Percentiles rank a stretch among this genome's conserved stretches.
Conservation (phyloP, 2,113 vertebrate genomes). For the Alligator mississippiensis region DNA sequence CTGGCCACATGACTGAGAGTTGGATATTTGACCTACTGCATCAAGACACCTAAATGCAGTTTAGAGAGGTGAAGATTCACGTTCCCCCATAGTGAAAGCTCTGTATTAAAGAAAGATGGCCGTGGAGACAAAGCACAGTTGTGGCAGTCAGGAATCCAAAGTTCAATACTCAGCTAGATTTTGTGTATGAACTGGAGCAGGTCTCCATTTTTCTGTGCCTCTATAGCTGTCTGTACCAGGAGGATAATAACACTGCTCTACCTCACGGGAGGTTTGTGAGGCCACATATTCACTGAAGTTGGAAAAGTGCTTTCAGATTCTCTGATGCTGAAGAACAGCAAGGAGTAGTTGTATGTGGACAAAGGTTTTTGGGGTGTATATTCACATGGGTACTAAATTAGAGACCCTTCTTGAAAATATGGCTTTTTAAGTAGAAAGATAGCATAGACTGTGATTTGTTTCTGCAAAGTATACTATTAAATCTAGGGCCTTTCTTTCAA, state of each 20-base stretch:
- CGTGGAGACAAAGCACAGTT: constrained; percentile 26
- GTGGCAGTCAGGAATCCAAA: constrained; percentile 20
- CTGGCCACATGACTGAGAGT: neutral
- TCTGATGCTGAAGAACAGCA: constrained; percentile 53
- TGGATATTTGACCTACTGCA: neutral
- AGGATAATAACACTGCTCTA: constrained; percentile 66
- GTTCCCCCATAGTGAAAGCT: neutral
- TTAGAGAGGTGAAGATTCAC: constrained; percentile 20
- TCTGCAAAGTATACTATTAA: neutral
- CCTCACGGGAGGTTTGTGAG: constrained; percentile 71
- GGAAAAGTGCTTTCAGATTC: constrained; percentile 61
- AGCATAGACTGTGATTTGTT: constrained; percentile 21
- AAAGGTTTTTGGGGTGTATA: constrained; percentile 35
- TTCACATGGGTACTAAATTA: constrained; percentile 21
- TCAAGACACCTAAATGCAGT: constrained; percentile 15
- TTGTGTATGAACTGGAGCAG: constrained; percentile 60
- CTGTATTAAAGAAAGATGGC: neutral
- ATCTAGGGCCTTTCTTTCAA: constrained; percentile 8
- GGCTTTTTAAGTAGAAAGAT: neutral
- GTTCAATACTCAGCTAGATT: constrained; percentile 38
- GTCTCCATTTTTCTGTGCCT: constrained; percentile 76
- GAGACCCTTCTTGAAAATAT: neutral
- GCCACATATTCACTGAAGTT: constrained; percentile 45
- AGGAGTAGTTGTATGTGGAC: constrained; percentile 50
- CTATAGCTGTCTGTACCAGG: constrained; percentile 61